These are phyloP conservation scores for Xanthostigma xanthostigma DNA, from an alignment of 2,888 invertebrate genomes.

Conservation along the genomic window DNA sequence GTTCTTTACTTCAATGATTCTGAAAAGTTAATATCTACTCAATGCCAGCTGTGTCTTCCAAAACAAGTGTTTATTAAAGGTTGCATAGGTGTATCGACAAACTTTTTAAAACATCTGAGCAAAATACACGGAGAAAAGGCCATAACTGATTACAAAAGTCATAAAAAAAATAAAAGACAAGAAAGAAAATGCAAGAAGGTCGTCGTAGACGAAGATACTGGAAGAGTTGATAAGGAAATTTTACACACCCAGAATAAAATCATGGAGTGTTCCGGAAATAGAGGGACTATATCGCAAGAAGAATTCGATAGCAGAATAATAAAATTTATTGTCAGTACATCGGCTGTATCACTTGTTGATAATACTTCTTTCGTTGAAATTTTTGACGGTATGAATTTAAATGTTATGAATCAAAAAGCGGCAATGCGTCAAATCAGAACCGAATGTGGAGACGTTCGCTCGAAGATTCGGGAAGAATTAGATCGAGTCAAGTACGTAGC, in stretches of 20 bases:
- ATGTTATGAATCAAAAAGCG: neutral
- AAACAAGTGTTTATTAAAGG: neutral
- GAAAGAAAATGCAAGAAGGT: no score
- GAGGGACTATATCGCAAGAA: neutral
- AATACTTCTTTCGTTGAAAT: neutral
- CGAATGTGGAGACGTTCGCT: neutral
- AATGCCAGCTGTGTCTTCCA: neutral
- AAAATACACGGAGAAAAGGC: neutral
- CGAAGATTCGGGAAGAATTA: neutral
- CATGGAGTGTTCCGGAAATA: neutral
- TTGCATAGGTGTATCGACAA: neutral
- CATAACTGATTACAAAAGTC: no score
- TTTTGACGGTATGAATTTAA: neutral
- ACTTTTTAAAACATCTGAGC: neutral
- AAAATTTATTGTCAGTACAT: neutral
- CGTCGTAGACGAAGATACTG: neutral
- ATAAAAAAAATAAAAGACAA: no score
- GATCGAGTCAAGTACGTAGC: neutral
- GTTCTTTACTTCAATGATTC: no score
- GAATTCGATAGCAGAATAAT: neutral
- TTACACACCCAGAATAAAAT: neutral
- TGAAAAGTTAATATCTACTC: neutral
- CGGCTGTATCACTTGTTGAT: neutral
- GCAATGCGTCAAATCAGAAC: neutral
- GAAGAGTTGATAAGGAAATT: neutral